phyloP scores from a whole-genome alignment of 2,888 invertebrate genomes.

The Augiades crinisus region DNA sequence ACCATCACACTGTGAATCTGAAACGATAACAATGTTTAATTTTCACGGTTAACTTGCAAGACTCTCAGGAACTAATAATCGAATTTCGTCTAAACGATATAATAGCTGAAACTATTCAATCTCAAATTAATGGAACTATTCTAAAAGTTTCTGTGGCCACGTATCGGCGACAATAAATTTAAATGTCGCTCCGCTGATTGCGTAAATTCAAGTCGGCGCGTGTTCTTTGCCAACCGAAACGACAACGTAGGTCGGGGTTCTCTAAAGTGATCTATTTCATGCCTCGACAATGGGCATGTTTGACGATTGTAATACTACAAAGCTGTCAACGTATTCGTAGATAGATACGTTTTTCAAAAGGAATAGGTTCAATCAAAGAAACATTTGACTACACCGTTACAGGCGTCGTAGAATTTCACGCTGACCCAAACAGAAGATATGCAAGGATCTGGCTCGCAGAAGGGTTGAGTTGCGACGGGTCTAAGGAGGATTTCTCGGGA shows the following conservation, averaged over 20 bases:
- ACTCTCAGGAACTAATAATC: conserved; percentile 3
- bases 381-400: conserved; percentile 60
- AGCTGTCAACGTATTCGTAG: background rate
- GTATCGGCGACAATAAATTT: conserved; percentile 21
- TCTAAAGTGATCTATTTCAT: conserved; percentile 6
- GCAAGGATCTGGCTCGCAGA: conserved; percentile 70
- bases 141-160: conserved; percentile 16
- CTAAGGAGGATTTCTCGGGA: conserved; percentile 76
- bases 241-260: conserved; percentile 22
- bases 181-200: conserved; percentile 21
- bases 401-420: conserved; percentile 71
- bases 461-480: conserved; percentile 77
- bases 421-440: conserved; percentile 79
- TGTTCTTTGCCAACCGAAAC: conserved; percentile 22
- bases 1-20: background rate
- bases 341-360: background rate
- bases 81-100: background rate
- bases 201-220: conserved; percentile 18
- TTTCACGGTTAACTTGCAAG: background rate
- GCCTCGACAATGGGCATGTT: background rate
- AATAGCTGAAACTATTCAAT: conserved; percentile 9
- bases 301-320: background rate
- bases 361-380: conserved; percentile 46
- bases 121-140: conserved; percentile 6
- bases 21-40: conserved; percentile 14